Evolutionary conservation across 1,140 invertebrate genomes (phyloP).

Genomic region (Mizuhopecten yessoensis): DNA sequence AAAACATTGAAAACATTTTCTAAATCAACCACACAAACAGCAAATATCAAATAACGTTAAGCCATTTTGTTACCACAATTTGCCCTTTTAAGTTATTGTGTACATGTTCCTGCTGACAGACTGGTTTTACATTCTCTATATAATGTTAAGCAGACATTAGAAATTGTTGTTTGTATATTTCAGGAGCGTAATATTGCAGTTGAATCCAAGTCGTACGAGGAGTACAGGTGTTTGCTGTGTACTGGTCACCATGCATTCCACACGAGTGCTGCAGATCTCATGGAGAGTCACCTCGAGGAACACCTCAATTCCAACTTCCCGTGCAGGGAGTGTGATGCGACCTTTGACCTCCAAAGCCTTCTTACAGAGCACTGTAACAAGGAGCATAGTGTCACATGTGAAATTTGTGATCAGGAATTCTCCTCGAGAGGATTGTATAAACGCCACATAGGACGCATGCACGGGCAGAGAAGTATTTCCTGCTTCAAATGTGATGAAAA

Average conservation of each 20-base stretch:
- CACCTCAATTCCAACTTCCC: neutral
- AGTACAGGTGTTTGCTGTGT: neutral
- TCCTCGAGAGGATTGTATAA: neutral
- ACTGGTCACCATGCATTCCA: neutral
- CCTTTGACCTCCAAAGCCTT: neutral
- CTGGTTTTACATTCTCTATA: no score
- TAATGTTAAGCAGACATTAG: neutral
- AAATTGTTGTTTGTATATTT: neutral
- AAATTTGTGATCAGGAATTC: neutral
- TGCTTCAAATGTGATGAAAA: slow-evolving; percentile 26
- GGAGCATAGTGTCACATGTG: slow-evolving; percentile 5
- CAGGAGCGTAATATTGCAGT: slow-evolving; percentile 14
- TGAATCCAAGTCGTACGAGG: neutral
- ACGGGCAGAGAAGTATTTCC: neutral
- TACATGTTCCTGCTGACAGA: no score
- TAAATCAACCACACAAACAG: no score
- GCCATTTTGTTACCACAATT: no score
- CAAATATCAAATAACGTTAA: no score
- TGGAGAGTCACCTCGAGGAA: slow-evolving; percentile 7
- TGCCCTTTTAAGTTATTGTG: no score
- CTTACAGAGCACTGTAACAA: neutral
- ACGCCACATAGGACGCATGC: neutral
- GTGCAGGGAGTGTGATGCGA: neutral
- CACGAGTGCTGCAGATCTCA: neutral
- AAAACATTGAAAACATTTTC: no score